Base-by-base conservation (phyloP, 2,888 invertebrate species). In the Notodonta ziczac region DNA sequence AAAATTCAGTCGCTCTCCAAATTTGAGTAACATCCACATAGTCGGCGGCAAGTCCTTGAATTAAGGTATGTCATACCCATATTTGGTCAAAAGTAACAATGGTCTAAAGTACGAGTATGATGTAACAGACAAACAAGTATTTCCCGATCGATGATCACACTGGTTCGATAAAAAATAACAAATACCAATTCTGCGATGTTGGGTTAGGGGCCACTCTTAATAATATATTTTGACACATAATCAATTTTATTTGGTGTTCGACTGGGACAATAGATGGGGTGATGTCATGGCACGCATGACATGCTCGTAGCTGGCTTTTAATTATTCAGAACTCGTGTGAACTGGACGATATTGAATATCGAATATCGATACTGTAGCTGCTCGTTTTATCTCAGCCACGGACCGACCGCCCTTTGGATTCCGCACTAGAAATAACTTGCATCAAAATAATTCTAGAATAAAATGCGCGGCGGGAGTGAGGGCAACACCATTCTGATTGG, bases 161-260 rank as follows among this genome's bases (percentile, higher is more conserved):
- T 12, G 13, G 24, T 35, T 10, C 52, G 7, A 46, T 46, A 46
- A 46, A 32, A 32, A 52, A 32, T 13, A 12, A 24, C 14, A 14
- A 51, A 14, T 16, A 51, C 52, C 32, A 24, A 52, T 24, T 32
- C 24, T 10, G 32, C 52, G 10, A n/a, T n/a, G 46, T n/a, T 13
- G 13, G 52, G 52, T 52, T 52, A 52, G 52, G 32, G 52, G 52
- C 52, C 55, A 55, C 55, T 40, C 14, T 40, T 40, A 40, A 55
- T 55, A 55, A n/a, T 40, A 14, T 40, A 40, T 39, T 55, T 55
- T 55, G 55, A 55, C 55, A 55, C 55, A 55, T 55, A 55, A 55
- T 55, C 40, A 55, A 55, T 55, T 40, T 55, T 55, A 39, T 55
- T 55, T n/a, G 40, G n/a, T 32, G 39, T 14, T 40, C 55, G 39